Percentiles rank a stretch among this genome's conserved stretches.
Evolutionary conservation across 2,797 vertebrate species (phyloP).

Genomic region (Hippoglossus hippoglossus): DNA sequence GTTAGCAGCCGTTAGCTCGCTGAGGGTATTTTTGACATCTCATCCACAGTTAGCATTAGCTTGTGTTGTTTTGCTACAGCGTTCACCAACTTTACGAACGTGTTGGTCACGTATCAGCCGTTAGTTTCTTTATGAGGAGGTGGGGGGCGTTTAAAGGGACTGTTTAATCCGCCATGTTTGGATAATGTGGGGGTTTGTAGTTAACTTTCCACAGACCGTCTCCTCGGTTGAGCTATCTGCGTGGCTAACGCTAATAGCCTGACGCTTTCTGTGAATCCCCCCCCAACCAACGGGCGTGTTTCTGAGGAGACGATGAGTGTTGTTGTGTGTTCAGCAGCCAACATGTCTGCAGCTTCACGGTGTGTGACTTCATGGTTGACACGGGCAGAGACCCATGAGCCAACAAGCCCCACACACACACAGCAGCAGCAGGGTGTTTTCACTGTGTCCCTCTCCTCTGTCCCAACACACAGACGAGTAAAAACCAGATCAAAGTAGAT

Average conservation of each 20-base stretch:
- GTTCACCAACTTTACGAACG: not conserved
- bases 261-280: not conserved
- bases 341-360: not conserved
- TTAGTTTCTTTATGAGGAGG: not conserved
- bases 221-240: not conserved
- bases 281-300: not conserved
- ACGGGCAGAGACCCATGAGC: not conserved
- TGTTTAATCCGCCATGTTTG: not conserved
- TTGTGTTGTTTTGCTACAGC: conserved; percentile 21
- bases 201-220: conserved; percentile 47
- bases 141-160: not conserved
- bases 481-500: conserved; percentile 99
- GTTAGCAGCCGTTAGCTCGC: conserved; percentile 23
- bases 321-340: not conserved
- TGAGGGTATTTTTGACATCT: conserved; percentile 48
- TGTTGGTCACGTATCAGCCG: not conserved
- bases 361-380: not conserved
- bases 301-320: not conserved
- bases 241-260: conserved; percentile 13
- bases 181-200: conserved; percentile 4
- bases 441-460: conserved; percentile 16
- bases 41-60: conserved; percentile 65
- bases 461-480: conserved; percentile 90
- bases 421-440: not conserved
- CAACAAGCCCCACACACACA: not conserved